Evolutionary conservation across 1,140 invertebrate species (phyloP), one percentile per base, ranked within the genome.

Genomic region (Mizuhopecten yessoensis): DNA sequence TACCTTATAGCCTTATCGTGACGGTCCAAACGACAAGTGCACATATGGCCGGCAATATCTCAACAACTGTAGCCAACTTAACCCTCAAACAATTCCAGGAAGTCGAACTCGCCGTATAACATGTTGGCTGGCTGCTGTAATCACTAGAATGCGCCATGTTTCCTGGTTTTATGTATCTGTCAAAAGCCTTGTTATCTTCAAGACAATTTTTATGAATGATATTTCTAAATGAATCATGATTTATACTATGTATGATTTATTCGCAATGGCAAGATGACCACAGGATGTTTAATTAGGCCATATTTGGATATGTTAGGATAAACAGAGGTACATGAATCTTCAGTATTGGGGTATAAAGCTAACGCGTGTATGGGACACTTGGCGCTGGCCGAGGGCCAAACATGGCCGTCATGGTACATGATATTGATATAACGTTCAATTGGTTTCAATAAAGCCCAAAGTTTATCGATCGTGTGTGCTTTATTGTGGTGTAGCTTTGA

Each of bases 121-220:
- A 75, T 75, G n/a, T 29, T 29, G 17, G 20, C 45, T 57, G 45
- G 20, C 3, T 20, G 45, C 23, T 11, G 45, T 20, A n/a, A 75
- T 75, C 57, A 29, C 29, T 29, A 29, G 57, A 5, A 1, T 5
- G n/a, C 57, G 23, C n/a, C 57, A 75, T 17, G 20, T n/a, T 9
- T 29, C 23, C 57, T 75, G 57, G 15, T 29, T 75, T 29, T 29
- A 13, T 7, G 5, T 75, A n/a, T 75, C 57, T 75, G 0, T 17
- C 23, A 75, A 75, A 75, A 75, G 57, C 57, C 23, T n/a, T 75
- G 57, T 75, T 75, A n/a, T 29, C 57, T 75, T 75, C 57, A 29
- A 29, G 3, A 1, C 42, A 1, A 45, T 45, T 0, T 39, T 39
- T 39, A 39, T 39, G n/a, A n/a, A n/a, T n/a, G n/a, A n/a, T n/a